Base-by-base conservation (phyloP, 2,888 invertebrate species). In the Nycteola revayana region DNA sequence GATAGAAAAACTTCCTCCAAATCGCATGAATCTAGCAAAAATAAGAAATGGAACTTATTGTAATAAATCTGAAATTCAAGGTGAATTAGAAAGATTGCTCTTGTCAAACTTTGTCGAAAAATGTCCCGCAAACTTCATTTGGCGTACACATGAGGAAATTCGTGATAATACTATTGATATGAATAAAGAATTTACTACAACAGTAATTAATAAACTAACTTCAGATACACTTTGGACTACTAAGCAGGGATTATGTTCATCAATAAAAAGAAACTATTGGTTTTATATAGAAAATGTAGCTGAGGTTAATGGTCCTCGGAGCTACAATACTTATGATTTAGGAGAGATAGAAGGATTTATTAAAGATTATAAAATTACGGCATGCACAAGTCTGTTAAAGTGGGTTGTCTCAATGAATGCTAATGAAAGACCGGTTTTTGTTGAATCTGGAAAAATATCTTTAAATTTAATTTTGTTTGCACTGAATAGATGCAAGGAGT, bases 351-450 rank as follows among this genome's bases (percentile, higher is more conserved):
- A 89, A 32, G 90, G 87, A 10, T 94, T 94, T 63, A 69, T 90
- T 34, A 90, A 91, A 49, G 96, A 97, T 70, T 97, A 92, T 67
- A 92, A 93, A 64, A 83, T 93, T 32, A 96, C 95, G 1, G 94
- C 95, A 1, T 95, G 95, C 49, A 91, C 94, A 29, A 93, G 93
- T 46, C 79, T 96, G 32, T 73, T 97, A 22, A 93, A 93, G 63
- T 94, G 84, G 87, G 54, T 77, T 36, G 61, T 83, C 10, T 76
- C 75, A 17, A 84, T 80, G 81, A 69, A 75, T 1, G 70, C 77
- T 10, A 73, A 80, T 43, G 67, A 80, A 1, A 69, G 61, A 33
- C 80, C 81, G 7, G 65, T 92, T 7, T 87, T 92, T 54, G 64
- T 75, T n/a, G 63, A 81, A 1, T 57, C 73, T 1, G 93, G 93